A percentile compares a stretch with the other conserved stretches of the same genome.
Evolutionary conservation across 1,140 invertebrate species (phyloP).

Genomic region (Heliconius hewitsoni): DNA sequence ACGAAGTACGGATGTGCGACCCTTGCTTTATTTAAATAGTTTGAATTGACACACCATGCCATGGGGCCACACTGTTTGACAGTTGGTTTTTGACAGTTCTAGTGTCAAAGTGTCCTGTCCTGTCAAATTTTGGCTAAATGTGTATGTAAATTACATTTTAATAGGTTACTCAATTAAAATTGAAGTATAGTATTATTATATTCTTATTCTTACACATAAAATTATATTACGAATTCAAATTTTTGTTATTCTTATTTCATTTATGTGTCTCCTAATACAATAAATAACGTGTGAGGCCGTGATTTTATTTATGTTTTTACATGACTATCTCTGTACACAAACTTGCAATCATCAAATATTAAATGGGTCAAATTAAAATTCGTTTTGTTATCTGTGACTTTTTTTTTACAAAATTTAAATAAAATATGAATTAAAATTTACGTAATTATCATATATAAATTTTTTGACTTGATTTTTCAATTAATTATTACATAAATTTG

Average conservation of each 20-base stretch:
- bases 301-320: no score
- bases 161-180: neutral
- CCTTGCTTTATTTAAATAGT: slow-evolving; percentile 58
- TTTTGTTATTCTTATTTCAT: no score
- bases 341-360: no score
- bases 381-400: no score
- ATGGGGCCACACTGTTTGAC: neutral
- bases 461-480: neutral
- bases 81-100: slow-evolving; percentile 5
- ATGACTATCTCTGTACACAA: no score
- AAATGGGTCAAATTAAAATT: no score
- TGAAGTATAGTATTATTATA: neutral
- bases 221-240: no score
- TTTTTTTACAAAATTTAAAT: no score
- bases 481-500: neutral
- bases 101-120: neutral
- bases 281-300: no score
- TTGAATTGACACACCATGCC: slow-evolving; percentile 18
- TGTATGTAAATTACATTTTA: neutral
- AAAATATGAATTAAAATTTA: no score
- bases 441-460: neutral
- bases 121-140: neutral
- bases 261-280: no score
- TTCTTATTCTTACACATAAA: no score
- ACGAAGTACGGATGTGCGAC: slow-evolving; percentile 73